These are phyloP conservation scores for Myrmecophaga tridactyla DNA, from an alignment of 2,113 vertebrate species.

Conservation along the genomic window DNA sequence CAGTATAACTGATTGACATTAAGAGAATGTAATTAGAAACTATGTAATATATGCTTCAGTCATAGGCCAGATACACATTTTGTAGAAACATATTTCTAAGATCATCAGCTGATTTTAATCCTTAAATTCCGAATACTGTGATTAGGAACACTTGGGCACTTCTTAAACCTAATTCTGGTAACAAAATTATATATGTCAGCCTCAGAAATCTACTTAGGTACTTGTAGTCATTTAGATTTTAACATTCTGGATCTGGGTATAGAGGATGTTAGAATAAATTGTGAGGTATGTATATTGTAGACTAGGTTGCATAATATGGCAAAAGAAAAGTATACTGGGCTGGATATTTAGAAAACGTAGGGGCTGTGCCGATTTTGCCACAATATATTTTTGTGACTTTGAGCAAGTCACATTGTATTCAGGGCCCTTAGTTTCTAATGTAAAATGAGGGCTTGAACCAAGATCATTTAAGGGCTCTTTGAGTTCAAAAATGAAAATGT, in stretches of 20 bases:
- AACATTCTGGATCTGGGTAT: background rate
- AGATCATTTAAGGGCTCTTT: background rate
- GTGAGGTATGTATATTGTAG: background rate
- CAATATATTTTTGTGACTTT: constrained; percentile 26
- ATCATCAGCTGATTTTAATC: background rate
- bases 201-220: background rate
- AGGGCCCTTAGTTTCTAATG: background rate
- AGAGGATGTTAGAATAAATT: background rate
- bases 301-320: background rate
- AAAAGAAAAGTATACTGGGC: background rate
- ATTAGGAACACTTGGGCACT: background rate
- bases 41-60: background rate
- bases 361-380: background rate
- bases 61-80: constrained; percentile 26
- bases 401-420: background rate
- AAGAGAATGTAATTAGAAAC: constrained; percentile 2
- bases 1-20: constrained; percentile 6
- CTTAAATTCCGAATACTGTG: background rate
- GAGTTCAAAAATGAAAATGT: constrained; percentile 30
- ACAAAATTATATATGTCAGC: constrained; percentile 14
- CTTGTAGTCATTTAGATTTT: background rate
- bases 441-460: background rate
- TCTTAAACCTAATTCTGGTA: constrained; percentile 33
- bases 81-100: background rate
- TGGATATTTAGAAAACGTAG: constrained; percentile 34